Evolutionary conservation across 1,140 invertebrate genomes (phyloP), one percentile per base, ranked within the genome.

Genomic region (Drosophila fuyamai): DNA sequence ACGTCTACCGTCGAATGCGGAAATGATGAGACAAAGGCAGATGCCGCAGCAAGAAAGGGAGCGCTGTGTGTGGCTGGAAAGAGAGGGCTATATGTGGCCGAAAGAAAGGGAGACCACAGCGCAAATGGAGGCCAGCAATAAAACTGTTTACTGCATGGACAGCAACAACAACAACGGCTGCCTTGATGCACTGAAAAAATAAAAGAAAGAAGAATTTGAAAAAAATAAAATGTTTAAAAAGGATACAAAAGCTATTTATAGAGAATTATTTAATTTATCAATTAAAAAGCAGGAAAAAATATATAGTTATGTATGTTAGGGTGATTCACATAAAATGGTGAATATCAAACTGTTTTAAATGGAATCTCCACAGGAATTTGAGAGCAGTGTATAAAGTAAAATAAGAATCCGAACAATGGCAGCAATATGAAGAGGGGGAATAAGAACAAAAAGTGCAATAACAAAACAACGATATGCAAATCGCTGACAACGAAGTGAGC

Each of bases 71-170:
- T 12, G 47, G 23, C 7, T 16, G 14, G 23, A 54, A 10, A 10
- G 32, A 32, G 59, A 18, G 9, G 36, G 35, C 16, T 32, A 1
- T 2, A 18, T 6, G 12, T 1, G 18, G 6, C 44, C 2, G 13
- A 53, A 29, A 41, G 47, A 18, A 23, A 18, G 12, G 38, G 35
- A 67, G 72, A 77, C 74, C 75, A 77, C 75, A 77, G 75, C 46
- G 65, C 51, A 76, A 73, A 72, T 73, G 73, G 55, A 63, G 79
- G 60, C 58, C 73, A 81, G 76, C 74, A 74, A 78, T 81, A 77
- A 61, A 76, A 83, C 76, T 83, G 76, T 83, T 82, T 82, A 68
- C 68, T 61, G 80, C 71, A 79, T 83, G 50, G 58, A 74, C 61
- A 27, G 68, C 35, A 80, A 74, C 53, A 65, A 68, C 53, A 61